These are phyloP conservation scores for Andricus grossulariae DNA, from an alignment of 1,140 invertebrate species.

Conservation along the genomic window DNA sequence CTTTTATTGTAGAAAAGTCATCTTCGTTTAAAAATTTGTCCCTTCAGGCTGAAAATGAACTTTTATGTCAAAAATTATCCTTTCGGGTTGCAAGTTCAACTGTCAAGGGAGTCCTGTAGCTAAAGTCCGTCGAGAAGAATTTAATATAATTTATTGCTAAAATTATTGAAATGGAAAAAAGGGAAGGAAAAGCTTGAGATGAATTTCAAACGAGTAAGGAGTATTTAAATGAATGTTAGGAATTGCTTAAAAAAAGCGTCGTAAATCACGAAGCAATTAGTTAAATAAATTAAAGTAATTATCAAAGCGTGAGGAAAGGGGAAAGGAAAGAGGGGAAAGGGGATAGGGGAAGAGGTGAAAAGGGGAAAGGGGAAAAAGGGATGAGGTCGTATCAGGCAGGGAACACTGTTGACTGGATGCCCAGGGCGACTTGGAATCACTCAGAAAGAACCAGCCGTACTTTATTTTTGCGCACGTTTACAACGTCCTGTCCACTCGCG, in stretches of 20 bases:
- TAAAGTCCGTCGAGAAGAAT: no score
- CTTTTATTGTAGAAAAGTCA: no score
- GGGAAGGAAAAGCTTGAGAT: no score
- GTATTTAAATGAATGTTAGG: background rate
- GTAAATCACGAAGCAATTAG: slow-evolving; percentile 12
- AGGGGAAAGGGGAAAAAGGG: background rate
- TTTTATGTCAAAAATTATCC: no score
- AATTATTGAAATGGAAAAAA: no score
- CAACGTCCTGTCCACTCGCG: slow-evolving; percentile 74
- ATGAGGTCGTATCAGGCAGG: slow-evolving; percentile 40
- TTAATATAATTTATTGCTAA: no score
- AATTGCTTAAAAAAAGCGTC: background rate
- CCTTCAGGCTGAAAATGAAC: no score
- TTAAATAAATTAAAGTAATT: slow-evolving; percentile 30
- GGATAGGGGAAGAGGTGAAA: background rate
- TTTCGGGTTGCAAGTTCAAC: no score
- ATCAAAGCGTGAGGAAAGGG: background rate
- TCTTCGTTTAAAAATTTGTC: no score
- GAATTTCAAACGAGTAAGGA: no score
- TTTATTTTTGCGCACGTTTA: slow-evolving; percentile 74
- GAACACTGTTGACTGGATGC: slow-evolving; percentile 54
- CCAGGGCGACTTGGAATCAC: slow-evolving; percentile 72
- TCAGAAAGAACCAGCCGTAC: slow-evolving; percentile 68
- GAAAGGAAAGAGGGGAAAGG: no score
- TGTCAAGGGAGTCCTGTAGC: no score